phyloP scores from a whole-genome alignment of 2,888 invertebrate genomes.

The Anodontia alba region DNA sequence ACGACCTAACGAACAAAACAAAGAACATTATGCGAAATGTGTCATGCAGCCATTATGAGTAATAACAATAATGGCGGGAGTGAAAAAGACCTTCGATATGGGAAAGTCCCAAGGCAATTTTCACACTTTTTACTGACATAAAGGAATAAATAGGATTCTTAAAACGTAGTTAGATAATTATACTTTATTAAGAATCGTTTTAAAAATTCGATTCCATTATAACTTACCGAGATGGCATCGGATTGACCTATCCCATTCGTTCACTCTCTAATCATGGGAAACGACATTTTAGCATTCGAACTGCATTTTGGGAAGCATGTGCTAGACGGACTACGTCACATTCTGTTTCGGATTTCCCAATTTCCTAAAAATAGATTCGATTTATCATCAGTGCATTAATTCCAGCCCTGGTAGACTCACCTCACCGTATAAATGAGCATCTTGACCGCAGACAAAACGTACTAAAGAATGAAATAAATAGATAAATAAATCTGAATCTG shows the following conservation, averaged over 20 bases:
- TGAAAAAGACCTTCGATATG: constrained; percentile 32
- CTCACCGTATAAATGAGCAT: too few species aligned
- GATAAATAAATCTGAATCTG: too few species aligned
- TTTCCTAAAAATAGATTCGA: not conserved
- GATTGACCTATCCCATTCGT: constrained; percentile 72
- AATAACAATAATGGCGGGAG: constrained; percentile 68
- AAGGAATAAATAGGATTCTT: constrained; percentile 8
- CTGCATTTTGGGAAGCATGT: constrained; percentile 75
- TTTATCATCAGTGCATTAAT: too few species aligned
- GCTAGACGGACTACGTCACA: constrained; percentile 73
- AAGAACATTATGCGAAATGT: constrained; percentile 39
- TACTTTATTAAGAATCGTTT: not conserved
- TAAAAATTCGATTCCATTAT: not conserved
- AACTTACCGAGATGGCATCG: constrained; percentile 76
- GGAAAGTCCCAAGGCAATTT: constrained; percentile 12
- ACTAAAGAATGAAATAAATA: too few species aligned
- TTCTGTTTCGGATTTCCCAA: constrained; percentile 51
- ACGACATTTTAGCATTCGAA: constrained; percentile 75
- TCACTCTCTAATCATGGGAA: constrained; percentile 68
- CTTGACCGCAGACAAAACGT: too few species aligned
- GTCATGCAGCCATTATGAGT: constrained; percentile 52
- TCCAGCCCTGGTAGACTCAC: too few species aligned
- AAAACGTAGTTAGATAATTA: not conserved
- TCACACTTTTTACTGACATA: not conserved
- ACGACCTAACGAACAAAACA: constrained; percentile 47